Evolutionary conservation across 92 coral and sea anemone species (phyloP), one percentile per base, ranked within the genome.

Genomic region (Parazoanthus swiftii): DNA sequence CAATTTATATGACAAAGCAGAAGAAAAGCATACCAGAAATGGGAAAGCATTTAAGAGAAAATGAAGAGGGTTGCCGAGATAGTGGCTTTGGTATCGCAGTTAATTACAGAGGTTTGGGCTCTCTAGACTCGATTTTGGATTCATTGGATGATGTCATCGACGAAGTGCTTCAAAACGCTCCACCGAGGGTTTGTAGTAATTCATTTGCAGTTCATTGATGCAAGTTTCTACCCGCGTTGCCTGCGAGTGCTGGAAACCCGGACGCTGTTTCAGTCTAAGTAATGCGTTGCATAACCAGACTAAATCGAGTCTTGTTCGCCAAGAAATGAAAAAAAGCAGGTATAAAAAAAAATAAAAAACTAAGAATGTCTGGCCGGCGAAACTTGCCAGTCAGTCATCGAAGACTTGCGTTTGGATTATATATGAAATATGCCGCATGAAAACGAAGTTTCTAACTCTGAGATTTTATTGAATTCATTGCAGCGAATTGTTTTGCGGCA

Each of bases 161-260:
- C 35, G 96, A 93, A 59, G 93, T 93, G 4, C 86, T 95, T 11
- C 86, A 37, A 43, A 93, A 79, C 37, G 91, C 95, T 14, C 44
- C 86, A 18, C 92, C 98, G 1, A 76, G 98, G 95, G 98, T 95
- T 86, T n/a, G 98, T 95, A 88, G 14, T n/a, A 21, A 37, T 7
- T 42, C 20, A 16, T 54, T 72, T 14, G 54, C 23, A 23, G 37
- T 18, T 23, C 20, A 25, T 38, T 16, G 4, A n/a, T 58, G 15
- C 7, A 15, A 26, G 23, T 38, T 20, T 63, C 54, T 43, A 38
- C 58, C 35, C 4, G 42, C 42, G 39, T 71, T 37, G 25, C n/a
- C 26, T 29, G 18, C 10, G 35, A 29, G 66, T 71, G 29, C 38
- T 48, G 63, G 1, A 23, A 39, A 33, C n/a, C 67, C 13, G 20